Evolutionary conservation across 2,797 vertebrate genomes (phyloP), one percentile per base, ranked within the genome.

Genomic region (Gobio occitaniae): DNA sequence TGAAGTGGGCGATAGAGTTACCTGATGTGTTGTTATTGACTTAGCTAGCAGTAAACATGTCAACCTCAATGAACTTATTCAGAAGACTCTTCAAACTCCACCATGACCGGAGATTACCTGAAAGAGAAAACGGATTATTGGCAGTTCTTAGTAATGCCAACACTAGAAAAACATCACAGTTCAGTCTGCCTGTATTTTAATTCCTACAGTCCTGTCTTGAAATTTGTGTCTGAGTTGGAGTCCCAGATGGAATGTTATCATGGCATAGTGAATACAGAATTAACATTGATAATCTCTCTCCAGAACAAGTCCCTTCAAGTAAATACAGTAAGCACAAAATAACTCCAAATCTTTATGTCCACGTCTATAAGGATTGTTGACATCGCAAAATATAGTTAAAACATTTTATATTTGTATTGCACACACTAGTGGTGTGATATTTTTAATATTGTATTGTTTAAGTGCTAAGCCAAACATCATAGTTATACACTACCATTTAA

Each of bases 251-350:
- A 91, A 92, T 90, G 91, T 91, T 88, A 88, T 90, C 83, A 5
- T 86, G 16, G 83, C 61, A 11, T 91, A 75, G 82, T 82, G 92
- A 95, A 94, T 94, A 93, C 87, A 84, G 89, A 90, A 88, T 91
- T 88, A 88, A 93, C 89, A 92, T 91, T 90, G 87, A 91, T 94
- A 94, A 95, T 94, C 93, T 93, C 90, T 68, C 41, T 47, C 78
- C 87, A 77, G 91, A 92, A 93, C 90, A 91, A 91, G 90, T 17
- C 13, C 29, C 6, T 80, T 38, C 4, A 79, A 87, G 86, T 91
- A 90, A 93, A 94, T 92, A 91, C 90, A 90, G 86, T 89, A 86
- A 90, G 90, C 89, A 89, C 32, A 32, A 32, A 32, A 32, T 32
- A 54, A 29, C 38, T 72, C 47, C 70, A 32, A 36, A 54, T 36